phyloP scores from a whole-genome alignment of 2,113 vertebrate genomes.

The Triplophysa dalaica region DNA sequence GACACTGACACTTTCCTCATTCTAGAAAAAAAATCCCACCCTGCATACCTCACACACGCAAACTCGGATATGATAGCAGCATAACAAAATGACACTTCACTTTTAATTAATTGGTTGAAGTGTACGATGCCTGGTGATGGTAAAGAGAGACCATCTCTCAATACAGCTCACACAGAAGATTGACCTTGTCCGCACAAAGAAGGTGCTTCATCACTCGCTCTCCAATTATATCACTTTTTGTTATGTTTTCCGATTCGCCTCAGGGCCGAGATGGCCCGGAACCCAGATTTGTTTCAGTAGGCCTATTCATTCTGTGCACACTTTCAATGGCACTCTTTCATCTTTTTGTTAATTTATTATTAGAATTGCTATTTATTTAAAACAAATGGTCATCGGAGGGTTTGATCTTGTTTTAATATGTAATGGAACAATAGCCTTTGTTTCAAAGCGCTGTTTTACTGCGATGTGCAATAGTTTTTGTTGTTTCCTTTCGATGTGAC shows the following conservation, averaged over 20 bases:
- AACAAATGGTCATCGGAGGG: background rate
- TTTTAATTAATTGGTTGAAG: constrained; percentile 9
- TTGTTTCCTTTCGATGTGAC: constrained; percentile 2
- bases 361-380: background rate
- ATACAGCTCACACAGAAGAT: constrained; percentile 55
- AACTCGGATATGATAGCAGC: background rate
- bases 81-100: background rate
- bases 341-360: constrained; percentile 35
- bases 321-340: constrained; percentile 39
- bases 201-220: constrained; percentile 28
- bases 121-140: constrained; percentile 38
- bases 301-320: constrained; percentile 63
- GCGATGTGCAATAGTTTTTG: background rate
- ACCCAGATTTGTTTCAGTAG: constrained; percentile 69
- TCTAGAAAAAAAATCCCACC: background rate
- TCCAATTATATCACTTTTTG: constrained; percentile 58
- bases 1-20: background rate
- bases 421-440: background rate
- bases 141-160: constrained; percentile 42
- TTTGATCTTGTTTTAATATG: background rate
- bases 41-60: background rate
- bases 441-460: background rate
- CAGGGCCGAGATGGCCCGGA: constrained; percentile 62
- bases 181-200: constrained; percentile 57
- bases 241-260: constrained; percentile 69